Conservation (phyloP, 2,797 vertebrate genomes). For the Pygocentrus nattereri region DNA sequence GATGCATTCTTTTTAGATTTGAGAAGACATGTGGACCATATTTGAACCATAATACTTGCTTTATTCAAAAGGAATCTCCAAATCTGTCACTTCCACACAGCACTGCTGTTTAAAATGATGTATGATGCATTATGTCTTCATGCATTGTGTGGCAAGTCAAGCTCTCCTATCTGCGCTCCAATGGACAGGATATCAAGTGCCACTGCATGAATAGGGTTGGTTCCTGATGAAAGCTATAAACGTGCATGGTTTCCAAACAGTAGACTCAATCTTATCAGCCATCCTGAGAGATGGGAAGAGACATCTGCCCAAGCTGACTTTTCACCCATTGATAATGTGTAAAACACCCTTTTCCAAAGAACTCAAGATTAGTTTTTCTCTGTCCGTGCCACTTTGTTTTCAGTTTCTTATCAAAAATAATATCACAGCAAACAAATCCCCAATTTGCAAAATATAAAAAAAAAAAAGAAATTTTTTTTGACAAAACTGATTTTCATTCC, state of each 20-base stretch:
- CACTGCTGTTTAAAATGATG: constrained; percentile 7
- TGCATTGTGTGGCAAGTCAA: constrained; percentile 8
- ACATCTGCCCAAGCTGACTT: not conserved
- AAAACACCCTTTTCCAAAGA: not conserved
- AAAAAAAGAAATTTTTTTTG: too few species aligned
- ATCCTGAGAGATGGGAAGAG: not conserved
- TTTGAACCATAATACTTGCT: not conserved
- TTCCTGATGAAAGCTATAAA: constrained; percentile 1
- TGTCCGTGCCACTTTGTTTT: not conserved
- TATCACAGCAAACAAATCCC: constrained; percentile 10
- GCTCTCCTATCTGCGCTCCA: constrained; percentile 13
- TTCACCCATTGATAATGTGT: not conserved
- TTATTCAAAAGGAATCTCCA: not conserved
- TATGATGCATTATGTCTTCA: not conserved
- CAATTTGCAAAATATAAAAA: constrained; percentile 14
- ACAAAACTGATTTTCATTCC: constrained; percentile 68
- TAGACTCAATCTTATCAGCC: not conserved
- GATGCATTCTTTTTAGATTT: not conserved
- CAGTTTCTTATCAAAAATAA: not conserved
- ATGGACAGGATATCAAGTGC: not conserved
- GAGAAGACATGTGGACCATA: not conserved
- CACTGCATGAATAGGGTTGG: not conserved
- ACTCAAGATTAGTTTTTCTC: not conserved
- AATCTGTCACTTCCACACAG: constrained; percentile 8
- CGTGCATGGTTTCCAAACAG: not conserved